Evolutionary conservation across 23 tunicate species (phyloP).

Genomic region (Oikopleura dioica): DNA sequence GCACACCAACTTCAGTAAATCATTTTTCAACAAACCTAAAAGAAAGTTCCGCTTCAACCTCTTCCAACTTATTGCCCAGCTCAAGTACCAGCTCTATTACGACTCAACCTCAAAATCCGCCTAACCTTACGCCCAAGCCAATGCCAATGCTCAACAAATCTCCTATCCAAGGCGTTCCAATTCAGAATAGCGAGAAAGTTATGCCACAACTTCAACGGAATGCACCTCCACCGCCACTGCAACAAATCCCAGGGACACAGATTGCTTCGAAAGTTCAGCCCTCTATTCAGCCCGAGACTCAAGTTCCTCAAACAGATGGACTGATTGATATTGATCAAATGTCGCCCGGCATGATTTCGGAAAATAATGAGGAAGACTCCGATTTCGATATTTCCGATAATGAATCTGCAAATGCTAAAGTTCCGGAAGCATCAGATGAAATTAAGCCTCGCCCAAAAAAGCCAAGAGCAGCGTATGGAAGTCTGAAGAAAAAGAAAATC

Average conservation of each 20-base stretch:
- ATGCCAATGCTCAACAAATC: not conserved
- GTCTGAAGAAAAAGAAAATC: too few species aligned
- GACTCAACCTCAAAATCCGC: not conserved
- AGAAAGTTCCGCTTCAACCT: not conserved
- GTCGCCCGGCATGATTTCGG: too few species aligned
- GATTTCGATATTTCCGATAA: not conserved
- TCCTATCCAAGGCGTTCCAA: not conserved
- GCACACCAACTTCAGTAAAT: too few species aligned
- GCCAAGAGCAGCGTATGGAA: too few species aligned
- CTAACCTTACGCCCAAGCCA: not conserved
- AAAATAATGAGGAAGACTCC: not conserved
- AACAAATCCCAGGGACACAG: not conserved
- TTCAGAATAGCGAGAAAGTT: too few species aligned
- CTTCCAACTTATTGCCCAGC: not conserved
- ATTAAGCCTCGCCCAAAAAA: not conserved
- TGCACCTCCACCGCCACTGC: not conserved
- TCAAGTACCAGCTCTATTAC: not conserved
- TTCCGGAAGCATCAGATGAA: not conserved
- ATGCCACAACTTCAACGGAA: too few species aligned
- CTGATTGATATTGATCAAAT: too few species aligned
- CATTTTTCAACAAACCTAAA: too few species aligned
- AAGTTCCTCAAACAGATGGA: not conserved
- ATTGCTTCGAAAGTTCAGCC: not conserved
- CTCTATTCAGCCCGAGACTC: too few species aligned
- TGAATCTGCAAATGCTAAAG: not conserved